Evolutionary conservation across 2,888 invertebrate species (phyloP), one percentile per base, ranked within the genome.

Genomic region (Lasioglossum oenotherae): DNA sequence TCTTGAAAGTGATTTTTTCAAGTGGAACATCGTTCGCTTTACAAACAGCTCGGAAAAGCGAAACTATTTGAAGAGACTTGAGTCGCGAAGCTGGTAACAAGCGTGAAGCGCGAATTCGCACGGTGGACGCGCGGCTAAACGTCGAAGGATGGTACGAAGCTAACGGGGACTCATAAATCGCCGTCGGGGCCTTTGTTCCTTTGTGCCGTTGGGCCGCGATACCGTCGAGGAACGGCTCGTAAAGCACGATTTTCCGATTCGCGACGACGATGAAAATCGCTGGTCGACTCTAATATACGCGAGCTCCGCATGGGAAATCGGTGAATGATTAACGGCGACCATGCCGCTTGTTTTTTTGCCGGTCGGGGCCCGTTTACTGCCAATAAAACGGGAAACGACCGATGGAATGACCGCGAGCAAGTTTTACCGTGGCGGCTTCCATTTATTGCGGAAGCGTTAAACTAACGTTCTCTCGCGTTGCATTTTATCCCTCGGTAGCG

Each of bases 111-210:
- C n/a, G 67, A 60, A 27, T 27, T 27, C 27, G 60, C 60, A 14
- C 67, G 67, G 67, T 35, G 19, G 31, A 35, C 67, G 69, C 74
- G 53, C 53, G 53, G 31, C 53, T 27, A 41, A 60, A 77, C 67
- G 27, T 41, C 35, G 57, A 53, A 46, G 81, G 74, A 83, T 78
- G 73, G 41, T 14, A 74, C 46, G 23, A 23, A 73, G 77, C 74
- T 86, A 91, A 91, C 82, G 84, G 84, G 86, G 75, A 80, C 88
- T 81, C 81, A 78, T 88, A 84, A 91, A 86, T 78, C 85, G 78
- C 80, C 78, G 80, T 67, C 72, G 41, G 38, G 10, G 60, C 60
- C 71, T 89, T 82, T 81, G 81, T 76, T 78, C 72, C 67, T 67
- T 67, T 69, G 69, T 38, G 38, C 73, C 31, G 14, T 27, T 27